A percentile compares a stretch with the other conserved stretches of the same genome.
These are phyloP conservation scores for Mugil cephalus DNA, from an alignment of 2,113 vertebrate genomes.

Conservation along the genomic window DNA sequence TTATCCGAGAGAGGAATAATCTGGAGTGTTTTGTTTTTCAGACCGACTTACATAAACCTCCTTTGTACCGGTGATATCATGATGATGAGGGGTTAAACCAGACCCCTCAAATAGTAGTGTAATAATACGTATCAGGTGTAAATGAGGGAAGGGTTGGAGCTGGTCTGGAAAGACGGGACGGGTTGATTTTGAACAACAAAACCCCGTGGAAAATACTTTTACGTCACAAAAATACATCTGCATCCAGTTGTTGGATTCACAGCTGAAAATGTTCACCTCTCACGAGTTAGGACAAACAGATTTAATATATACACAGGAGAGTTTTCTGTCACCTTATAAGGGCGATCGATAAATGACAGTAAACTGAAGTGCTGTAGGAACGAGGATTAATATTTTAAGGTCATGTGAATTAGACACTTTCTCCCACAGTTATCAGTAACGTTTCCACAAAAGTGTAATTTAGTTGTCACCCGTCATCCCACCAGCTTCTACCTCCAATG, in stretches of 20 bases:
- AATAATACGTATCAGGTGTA: no score
- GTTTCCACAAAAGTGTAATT: background rate
- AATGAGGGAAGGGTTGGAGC: background rate
- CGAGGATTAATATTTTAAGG: no score
- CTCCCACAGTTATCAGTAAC: constrained; percentile 19
- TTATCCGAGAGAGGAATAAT: background rate
- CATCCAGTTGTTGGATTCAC: background rate
- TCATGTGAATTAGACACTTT: background rate
- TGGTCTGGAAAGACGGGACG: background rate
- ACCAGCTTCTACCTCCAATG: background rate
- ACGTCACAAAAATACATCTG: background rate
- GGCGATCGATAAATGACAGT: no score
- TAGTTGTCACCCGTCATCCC: background rate
- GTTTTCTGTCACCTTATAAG: no score
- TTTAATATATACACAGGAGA: no score
- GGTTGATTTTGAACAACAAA: background rate
- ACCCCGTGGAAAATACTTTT: background rate
- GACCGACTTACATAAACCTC: no score
- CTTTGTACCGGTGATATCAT: background rate
- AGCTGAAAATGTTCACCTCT: background rate
- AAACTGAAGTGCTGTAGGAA: no score
- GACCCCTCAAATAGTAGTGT: no score
- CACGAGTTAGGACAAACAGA: background rate
- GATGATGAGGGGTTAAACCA: background rate
- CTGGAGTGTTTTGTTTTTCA: background rate